Percentiles rank a stretch among this genome's conserved stretches.
phyloP scores from a whole-genome alignment of 2,888 invertebrate species.

The Drosophila mulleri region DNA sequence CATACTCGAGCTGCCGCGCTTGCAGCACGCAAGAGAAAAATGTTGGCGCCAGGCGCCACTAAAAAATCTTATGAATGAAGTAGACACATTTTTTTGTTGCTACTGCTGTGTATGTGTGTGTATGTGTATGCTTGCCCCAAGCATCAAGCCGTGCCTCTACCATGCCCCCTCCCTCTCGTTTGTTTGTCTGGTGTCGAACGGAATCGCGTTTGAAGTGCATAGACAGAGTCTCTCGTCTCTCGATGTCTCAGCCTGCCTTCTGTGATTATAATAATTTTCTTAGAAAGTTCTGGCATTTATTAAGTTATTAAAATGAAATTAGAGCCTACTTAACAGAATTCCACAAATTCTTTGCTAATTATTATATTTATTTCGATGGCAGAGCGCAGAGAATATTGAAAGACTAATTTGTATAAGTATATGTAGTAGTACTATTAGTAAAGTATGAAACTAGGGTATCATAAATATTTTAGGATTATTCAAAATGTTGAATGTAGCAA shows the following conservation, averaged over 20 bases:
- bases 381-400: neutral
- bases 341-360: conserved; percentile 58
- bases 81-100: conserved; percentile 69
- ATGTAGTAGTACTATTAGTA: neutral
- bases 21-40: conserved; percentile 77
- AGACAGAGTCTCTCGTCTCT: conserved; percentile 14
- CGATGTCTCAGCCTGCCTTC: conserved; percentile 28
- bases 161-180: neutral
- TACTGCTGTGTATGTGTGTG: conserved; percentile 13
- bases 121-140: conserved; percentile 13
- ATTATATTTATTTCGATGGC: conserved; percentile 15
- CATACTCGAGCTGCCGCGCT: conserved; percentile 48
- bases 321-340: conserved; percentile 49
- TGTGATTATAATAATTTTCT: conserved; percentile 63
- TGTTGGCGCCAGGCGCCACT: conserved; percentile 82
- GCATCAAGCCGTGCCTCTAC: neutral
- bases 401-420: neutral
- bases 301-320: conserved; percentile 76
- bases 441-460: neutral
- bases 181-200: conserved; percentile 49
- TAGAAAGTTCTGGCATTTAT: conserved; percentile 65
- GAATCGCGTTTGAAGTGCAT: conserved; percentile 59
- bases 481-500: too few relatives aligned
- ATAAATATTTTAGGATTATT: neutral
- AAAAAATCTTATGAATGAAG: conserved; percentile 81